phyloP scores from a whole-genome alignment of 64 coral and sea anemone species.

The Stichodactyla mertensii region DNA sequence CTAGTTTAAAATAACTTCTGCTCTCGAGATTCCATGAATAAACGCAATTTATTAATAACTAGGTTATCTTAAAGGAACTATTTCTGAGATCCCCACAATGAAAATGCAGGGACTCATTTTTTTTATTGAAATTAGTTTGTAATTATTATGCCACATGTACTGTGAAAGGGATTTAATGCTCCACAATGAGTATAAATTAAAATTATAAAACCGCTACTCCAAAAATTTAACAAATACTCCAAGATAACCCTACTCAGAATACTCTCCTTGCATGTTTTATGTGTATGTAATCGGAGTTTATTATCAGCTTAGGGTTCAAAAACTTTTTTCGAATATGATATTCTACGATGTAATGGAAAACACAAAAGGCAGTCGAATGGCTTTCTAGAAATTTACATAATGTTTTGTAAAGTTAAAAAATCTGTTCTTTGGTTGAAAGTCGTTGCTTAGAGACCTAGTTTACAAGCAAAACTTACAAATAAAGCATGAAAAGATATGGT shows the following conservation, averaged over 20 bases:
- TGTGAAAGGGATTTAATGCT: neutral
- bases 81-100: neutral
- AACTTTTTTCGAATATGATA: neutral
- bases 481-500: neutral
- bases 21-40: neutral
- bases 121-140: neutral
- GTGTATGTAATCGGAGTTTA: neutral
- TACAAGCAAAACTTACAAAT: neutral
- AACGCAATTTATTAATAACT: constrained; percentile 3
- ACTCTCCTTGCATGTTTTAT: neutral
- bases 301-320: neutral
- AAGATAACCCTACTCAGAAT: neutral
- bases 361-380: neutral
- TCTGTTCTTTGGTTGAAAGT: neutral
- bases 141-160: constrained; percentile 5
- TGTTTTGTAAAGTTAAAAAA: constrained; percentile 1
- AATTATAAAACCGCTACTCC: neutral
- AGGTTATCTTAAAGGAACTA: neutral
- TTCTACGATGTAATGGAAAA: neutral
- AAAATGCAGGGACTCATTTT: neutral
- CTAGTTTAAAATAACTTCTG: neutral
- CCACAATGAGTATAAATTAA: neutral
- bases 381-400: constrained; percentile 3
- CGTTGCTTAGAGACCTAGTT: neutral
- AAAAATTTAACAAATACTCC: neutral